These are phyloP conservation scores for Phyllotreta cruciferae DNA, from an alignment of 2,888 invertebrate genomes.

Conservation along the genomic window DNA sequence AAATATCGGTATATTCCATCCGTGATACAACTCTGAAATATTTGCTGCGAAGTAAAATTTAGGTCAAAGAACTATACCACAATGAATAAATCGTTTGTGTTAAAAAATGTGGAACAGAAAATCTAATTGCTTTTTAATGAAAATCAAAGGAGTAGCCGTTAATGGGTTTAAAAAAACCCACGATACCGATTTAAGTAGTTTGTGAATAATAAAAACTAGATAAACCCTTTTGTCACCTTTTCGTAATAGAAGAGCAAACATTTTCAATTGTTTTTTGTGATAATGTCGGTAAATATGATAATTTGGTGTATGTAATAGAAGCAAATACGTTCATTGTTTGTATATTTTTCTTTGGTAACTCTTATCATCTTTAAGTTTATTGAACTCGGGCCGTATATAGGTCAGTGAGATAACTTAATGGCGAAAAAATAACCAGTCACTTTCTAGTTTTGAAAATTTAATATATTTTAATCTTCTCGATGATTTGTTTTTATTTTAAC, in stretches of 20 bases:
- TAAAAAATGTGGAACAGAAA: neutral
- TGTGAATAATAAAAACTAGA: constrained; percentile 26
- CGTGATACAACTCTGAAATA: too few relatives aligned
- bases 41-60: constrained; percentile 9
- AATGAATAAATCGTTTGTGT: constrained; percentile 1
- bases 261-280: constrained; percentile 44
- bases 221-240: constrained; percentile 38
- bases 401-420: constrained; percentile 52
- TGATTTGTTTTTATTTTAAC: constrained; percentile 6
- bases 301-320: constrained; percentile 47
- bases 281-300: constrained; percentile 50
- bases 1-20: too few relatives aligned
- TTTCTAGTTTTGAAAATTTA: constrained; percentile 14
- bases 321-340: constrained; percentile 49
- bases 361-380: constrained; percentile 44
- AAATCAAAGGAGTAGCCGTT: neutral
- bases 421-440: constrained; percentile 38
- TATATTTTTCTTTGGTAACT: constrained; percentile 49
- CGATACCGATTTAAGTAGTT: constrained; percentile 12
- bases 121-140: constrained; percentile 9
- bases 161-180: neutral
- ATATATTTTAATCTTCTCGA: constrained; percentile 13
- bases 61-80: constrained; percentile 4
- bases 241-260: constrained; percentile 41
- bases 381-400: constrained; percentile 48